Conservation (phyloP, 2,797 vertebrate species). For the Peromyscus aztecus region DNA sequence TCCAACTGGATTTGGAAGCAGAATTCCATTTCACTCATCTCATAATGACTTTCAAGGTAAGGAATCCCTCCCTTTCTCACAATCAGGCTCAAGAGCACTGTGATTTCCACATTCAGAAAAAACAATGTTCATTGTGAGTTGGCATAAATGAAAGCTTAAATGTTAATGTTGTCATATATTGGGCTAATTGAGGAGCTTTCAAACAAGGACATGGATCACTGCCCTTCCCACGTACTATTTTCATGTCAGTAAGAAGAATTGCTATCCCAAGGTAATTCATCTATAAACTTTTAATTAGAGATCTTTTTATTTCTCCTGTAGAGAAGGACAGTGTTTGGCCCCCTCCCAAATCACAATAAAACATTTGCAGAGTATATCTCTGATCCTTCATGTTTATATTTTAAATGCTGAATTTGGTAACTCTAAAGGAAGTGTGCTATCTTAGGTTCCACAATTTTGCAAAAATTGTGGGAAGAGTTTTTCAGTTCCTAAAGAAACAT, state of each 20-base stretch:
- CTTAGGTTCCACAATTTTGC: slow-evolving; percentile 64
- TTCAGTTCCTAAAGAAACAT: slow-evolving; percentile 56
- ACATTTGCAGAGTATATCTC: slow-evolving; percentile 68
- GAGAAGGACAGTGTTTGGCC: slow-evolving; percentile 65
- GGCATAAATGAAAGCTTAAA: slow-evolving; percentile 40
- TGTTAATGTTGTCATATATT: slow-evolving; percentile 40
- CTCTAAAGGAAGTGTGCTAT: slow-evolving; percentile 54
- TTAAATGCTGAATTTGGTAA: slow-evolving; percentile 69
- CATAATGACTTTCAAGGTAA: slow-evolving; percentile 99
- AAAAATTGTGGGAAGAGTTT: slow-evolving; percentile 66
- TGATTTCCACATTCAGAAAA: background rate
- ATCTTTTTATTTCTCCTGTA: slow-evolving; percentile 54
- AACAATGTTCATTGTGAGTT: background rate
- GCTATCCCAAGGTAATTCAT: slow-evolving; percentile 51
- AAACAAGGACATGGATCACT: slow-evolving; percentile 2
- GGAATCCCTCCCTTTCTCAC: slow-evolving; percentile 71
- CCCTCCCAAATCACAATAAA: slow-evolving; percentile 67
- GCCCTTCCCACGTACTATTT: slow-evolving; percentile 15
- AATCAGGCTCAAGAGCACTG: background rate
- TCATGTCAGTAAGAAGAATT: background rate
- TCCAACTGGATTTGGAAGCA: slow-evolving; percentile 96
- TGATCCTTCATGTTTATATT: background rate
- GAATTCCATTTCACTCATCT: slow-evolving; percentile 99
- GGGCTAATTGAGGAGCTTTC: slow-evolving; percentile 5
- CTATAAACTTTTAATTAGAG: slow-evolving; percentile 73